Evolutionary conservation across 2,888 invertebrate genomes (phyloP).

Genomic region (Rhopalosiphum nymphaeae): DNA sequence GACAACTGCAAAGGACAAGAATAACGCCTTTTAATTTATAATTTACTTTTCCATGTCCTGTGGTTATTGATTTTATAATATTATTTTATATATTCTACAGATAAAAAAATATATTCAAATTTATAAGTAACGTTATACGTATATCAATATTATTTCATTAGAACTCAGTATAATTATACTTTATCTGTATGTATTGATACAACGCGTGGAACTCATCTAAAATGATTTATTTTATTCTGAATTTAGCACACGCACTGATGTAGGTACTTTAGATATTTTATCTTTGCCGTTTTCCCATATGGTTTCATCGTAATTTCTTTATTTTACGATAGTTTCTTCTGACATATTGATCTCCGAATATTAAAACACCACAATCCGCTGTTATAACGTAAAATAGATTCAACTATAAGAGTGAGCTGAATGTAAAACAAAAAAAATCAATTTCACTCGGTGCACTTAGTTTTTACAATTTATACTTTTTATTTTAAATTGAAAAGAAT

Average conservation of each 20-base stretch:
- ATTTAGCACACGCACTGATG: neutral
- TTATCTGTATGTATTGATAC: neutral
- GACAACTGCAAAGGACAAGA: slow-evolving; percentile 2
- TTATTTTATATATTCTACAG: neutral
- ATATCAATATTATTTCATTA: neutral
- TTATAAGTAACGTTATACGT: neutral
- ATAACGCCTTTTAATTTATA: slow-evolving; percentile 7
- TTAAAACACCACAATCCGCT: neutral
- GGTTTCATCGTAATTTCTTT: slow-evolving; percentile 4
- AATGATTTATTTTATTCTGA: neutral
- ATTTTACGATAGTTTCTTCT: neutral
- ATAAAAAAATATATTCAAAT: neutral
- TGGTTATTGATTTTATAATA: neutral
- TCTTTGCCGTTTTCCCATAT: neutral
- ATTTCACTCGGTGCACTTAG: slow-evolving; percentile 1
- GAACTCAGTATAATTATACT: neutral
- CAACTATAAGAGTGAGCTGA: neutral
- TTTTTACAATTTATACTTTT: slow-evolving; percentile 26
- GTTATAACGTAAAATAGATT: slow-evolving; percentile 28
- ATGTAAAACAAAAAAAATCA: slow-evolving; percentile 8
- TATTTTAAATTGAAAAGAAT: slow-evolving; percentile 1
- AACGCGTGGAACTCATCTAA: neutral
- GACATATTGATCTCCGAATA: neutral
- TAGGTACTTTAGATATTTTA: neutral
- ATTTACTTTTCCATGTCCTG: neutral